phyloP scores from a whole-genome alignment of 2,888 invertebrate genomes.

The Scaptomyza parva region DNA sequence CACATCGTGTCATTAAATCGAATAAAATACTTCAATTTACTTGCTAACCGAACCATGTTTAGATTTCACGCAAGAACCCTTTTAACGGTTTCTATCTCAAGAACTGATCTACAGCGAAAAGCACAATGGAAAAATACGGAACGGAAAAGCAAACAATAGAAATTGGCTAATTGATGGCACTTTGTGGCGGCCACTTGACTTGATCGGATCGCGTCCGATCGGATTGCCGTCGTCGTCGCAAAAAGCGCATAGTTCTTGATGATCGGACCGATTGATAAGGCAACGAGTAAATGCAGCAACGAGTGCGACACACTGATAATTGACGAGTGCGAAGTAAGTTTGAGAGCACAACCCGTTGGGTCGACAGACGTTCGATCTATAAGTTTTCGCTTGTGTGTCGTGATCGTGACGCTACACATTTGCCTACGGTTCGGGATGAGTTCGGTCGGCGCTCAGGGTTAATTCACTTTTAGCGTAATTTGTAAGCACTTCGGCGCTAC shows the following conservation, averaged over 20 bases:
- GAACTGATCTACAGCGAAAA: conserved; percentile 31
- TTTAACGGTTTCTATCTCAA: conserved; percentile 6
- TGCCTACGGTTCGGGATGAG: conserved; percentile 44
- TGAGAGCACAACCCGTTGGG: conserved; percentile 42
- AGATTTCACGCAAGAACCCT: not conserved
- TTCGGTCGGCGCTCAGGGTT: conserved; percentile 51
- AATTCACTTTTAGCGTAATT: conserved; percentile 68
- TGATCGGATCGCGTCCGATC: conserved; percentile 53
- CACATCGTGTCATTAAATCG: not conserved
- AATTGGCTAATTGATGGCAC: conserved; percentile 68
- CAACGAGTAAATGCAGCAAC: conserved; percentile 13
- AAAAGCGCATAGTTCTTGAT: conserved; percentile 56
- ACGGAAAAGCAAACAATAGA: conserved; percentile 30
- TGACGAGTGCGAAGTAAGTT: conserved; percentile 20
- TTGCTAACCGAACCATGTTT: not conserved
- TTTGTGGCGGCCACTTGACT: conserved; percentile 65
- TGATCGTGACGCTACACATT: conserved; percentile 62
- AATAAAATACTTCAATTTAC: not conserved
- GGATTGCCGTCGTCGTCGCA: conserved; percentile 31
- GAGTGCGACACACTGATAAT: conserved; percentile 60
- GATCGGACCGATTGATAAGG: conserved; percentile 50
- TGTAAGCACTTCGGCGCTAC: conserved; percentile 62
- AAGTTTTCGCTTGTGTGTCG: conserved; percentile 10
- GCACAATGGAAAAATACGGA: conserved; percentile 34
- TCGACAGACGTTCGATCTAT: conserved; percentile 55